A percentile compares a stretch with the other conserved stretches of the same genome.
These are phyloP conservation scores for Salpingus planirostris DNA, from an alignment of 2,888 invertebrate species.

Conservation along the genomic window DNA sequence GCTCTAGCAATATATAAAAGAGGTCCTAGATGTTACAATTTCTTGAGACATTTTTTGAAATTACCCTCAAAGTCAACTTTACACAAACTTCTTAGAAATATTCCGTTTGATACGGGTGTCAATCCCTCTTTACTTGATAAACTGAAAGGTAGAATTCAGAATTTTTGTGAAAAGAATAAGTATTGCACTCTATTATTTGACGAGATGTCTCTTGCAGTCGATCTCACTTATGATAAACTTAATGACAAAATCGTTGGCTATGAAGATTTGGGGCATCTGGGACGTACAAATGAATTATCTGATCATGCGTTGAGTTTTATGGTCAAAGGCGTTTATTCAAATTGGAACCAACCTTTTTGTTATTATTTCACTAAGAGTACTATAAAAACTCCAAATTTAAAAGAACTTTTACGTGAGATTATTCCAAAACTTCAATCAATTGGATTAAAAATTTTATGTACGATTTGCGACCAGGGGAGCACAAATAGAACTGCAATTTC, in stretches of 20 bases:
- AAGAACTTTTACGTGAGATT: slow-evolving; percentile 5
- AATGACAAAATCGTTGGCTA: slow-evolving; percentile 6
- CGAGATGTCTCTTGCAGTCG: slow-evolving; percentile 1
- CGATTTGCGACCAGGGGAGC: background rate
- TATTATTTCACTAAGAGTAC: slow-evolving; percentile 9
- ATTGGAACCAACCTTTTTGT: background rate
- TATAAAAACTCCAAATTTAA: slow-evolving; percentile 3
- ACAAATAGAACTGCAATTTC: background rate
- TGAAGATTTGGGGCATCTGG: background rate
- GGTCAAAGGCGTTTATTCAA: background rate
- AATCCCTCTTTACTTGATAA: slow-evolving; percentile 4
- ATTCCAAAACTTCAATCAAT: slow-evolving; percentile 4
- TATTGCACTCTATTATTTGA: too few relatives aligned
- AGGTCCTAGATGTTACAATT: slow-evolving; percentile 8
- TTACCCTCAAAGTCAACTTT: slow-evolving; percentile 10
- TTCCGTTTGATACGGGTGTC: slow-evolving; percentile 9
- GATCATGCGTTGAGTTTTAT: background rate
- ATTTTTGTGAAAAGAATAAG: too few relatives aligned
- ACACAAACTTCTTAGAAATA: slow-evolving; percentile 6
- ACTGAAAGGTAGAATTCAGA: background rate
- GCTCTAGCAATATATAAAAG: slow-evolving; percentile 7
- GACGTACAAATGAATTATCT: slow-evolving; percentile 4
- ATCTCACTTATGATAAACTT: slow-evolving; percentile 3
- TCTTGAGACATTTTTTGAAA: slow-evolving; percentile 5
- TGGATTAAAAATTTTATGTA: background rate